Evolutionary conservation across 1,140 invertebrate genomes (phyloP).

Genomic region (Papilio glaucus): DNA sequence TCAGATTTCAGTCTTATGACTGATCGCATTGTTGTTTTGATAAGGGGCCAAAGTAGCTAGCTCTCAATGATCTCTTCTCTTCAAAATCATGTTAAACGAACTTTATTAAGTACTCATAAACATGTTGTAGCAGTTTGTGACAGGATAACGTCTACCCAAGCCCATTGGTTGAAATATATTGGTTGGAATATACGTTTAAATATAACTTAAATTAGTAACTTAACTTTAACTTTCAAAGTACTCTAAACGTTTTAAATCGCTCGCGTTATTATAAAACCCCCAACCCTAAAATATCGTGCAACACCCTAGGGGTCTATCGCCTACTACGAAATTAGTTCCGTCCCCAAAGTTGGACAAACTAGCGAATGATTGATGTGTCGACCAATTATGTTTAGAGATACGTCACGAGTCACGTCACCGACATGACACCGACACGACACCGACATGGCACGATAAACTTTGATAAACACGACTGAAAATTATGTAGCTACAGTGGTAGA

Average conservation of each 20-base stretch:
- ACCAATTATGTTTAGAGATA: constrained; percentile 21
- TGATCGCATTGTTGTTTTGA: too few species aligned
- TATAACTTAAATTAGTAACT: background rate
- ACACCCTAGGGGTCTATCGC: constrained; percentile 23
- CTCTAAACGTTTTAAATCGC: constrained; percentile 6
- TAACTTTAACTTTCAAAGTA: background rate
- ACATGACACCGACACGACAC: constrained; percentile 14
- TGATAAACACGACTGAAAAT: background rate
- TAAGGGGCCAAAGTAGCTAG: too few species aligned
- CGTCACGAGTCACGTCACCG: too few species aligned
- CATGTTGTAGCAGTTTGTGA: background rate
- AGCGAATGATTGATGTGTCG: constrained; percentile 23
- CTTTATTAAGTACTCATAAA: too few species aligned
- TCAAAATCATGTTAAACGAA: too few species aligned
- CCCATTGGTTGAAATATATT: background rate
- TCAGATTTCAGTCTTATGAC: too few species aligned
- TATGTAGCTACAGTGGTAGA: too few species aligned
- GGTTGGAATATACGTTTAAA: background rate
- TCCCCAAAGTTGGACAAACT: constrained; percentile 25
- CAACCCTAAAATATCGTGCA: constrained; percentile 24
- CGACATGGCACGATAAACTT: constrained; percentile 23
- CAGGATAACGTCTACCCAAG: background rate
- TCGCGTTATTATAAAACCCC: background rate
- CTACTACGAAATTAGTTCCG: constrained; percentile 27
- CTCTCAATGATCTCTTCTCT: too few species aligned